Percentiles rank a stretch among this genome's conserved stretches.
Evolutionary conservation across 2,113 vertebrate genomes (phyloP).

Genomic region (Arenaria interpres): DNA sequence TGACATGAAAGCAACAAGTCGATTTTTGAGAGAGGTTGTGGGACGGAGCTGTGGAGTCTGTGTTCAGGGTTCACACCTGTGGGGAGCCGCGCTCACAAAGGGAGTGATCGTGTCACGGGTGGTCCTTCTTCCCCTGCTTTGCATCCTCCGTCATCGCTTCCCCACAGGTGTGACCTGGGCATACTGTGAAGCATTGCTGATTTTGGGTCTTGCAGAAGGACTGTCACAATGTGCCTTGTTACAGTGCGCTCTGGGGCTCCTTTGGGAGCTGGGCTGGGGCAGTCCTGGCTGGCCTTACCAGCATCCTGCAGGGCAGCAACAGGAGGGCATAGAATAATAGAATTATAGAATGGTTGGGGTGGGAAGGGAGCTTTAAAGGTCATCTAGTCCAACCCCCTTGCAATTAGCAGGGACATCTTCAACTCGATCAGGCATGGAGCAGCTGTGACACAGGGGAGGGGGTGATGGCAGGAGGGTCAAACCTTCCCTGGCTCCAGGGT

Average conservation of each 20-base stretch:
- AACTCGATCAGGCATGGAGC: not conserved
- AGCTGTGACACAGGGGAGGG: not conserved
- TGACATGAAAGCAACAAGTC: not conserved
- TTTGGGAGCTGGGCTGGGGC: not conserved
- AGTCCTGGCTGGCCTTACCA: not conserved
- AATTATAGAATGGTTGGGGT: not conserved
- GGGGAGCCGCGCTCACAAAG: not conserved
- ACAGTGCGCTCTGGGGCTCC: rapidly evolving
- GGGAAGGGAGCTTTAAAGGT: not conserved
- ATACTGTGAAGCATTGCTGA: not conserved
- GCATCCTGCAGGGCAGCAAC: not conserved
- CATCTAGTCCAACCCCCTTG: not conserved
- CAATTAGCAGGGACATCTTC: not conserved
- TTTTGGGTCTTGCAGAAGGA: not conserved
- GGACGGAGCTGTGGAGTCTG: not conserved
- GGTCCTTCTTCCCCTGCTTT: not conserved
- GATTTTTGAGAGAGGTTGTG: not conserved
- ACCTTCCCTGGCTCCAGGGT: not conserved
- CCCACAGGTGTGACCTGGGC: not conserved
- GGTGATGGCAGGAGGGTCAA: not conserved
- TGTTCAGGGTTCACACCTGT: rapidly evolving
- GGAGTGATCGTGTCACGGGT: rapidly evolving
- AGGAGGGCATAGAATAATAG: not conserved
- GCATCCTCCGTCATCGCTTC: not conserved
- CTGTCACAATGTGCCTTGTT: not conserved